Evolutionary conservation across 2,113 vertebrate species (phyloP), one percentile per base, ranked within the genome.

Genomic region (Thomomys bottae): DNA sequence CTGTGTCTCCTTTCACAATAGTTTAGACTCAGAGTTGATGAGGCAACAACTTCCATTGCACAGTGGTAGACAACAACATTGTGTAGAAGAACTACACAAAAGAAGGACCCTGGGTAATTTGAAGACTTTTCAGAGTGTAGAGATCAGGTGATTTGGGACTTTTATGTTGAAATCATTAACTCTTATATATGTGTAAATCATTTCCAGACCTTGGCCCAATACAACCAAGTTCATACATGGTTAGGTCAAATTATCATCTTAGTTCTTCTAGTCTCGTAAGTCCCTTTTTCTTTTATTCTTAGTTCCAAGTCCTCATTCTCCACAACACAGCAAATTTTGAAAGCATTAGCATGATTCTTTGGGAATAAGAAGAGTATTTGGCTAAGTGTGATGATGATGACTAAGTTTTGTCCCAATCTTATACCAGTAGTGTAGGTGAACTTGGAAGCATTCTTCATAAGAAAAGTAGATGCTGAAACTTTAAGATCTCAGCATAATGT

Each of bases 241-340:
- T 15, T 45, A 38, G 7, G 36, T 14, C 38, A 90, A 86, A 24
- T 1, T 38, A 21, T 24, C n/a, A n/a, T 83, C 8, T 61, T 68
- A 20, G 54, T 28, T 79, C 7, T 15, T 36, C 72, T 54, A 18
- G 49, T 32, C 26, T 63, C 26, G 36, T 45, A 85, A 79, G 38
- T 24, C 8, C 28, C 30, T 9, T 8, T 61, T 15, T 64, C 17
- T 90, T 90, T 83, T 20, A 49, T 6, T 79, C 24, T 23, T 57
- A 24, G 4, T 75, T 89, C 64, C 81, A 88, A 84, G 24, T 87
- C 10, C 28, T 90, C 42, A 81, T 84, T 93, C 36, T 38, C 8
- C 8, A 64, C 34, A 57, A 67, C 42, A 3, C 0, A n/a, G 24
- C 70, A 6, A 80, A 79, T 86, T 94, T 86, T 71, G 78, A 77